Base-by-base conservation (phyloP, 2,797 vertebrate genomes). In the Urocyon cinereoargenteus region DNA sequence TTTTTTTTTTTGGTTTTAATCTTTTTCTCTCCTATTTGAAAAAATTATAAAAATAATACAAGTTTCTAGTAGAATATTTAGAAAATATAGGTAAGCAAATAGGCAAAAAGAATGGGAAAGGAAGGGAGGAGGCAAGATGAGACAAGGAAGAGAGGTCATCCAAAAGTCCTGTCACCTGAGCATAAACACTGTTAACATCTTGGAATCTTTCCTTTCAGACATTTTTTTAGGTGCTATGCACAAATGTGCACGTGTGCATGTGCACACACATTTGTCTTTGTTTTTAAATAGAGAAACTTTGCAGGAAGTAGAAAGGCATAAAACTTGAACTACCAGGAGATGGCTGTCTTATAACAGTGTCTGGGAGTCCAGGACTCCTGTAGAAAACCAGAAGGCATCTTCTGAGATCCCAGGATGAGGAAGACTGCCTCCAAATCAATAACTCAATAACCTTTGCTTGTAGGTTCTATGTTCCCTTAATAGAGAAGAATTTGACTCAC, bases 1-100 rank as follows among this genome's bases (percentile, higher is more conserved):
- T 49, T 34, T 26, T 26, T n/a, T 82, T 81, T 77, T 61, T 11
- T 81, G 26, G 53, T 51, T 96, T 92, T 94, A 77, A 14, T 31
- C 11, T 89, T 95, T 90, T 86, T 19, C 24, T 89, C 3, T 22
- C 10, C 31, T 53, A 49, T 53, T 94, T 68, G 55, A 61, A 86
- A 93, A 95, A 90, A 92, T 62, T 94, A 68, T 62, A 77, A 34
- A 92, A 92, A 86, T 86, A 90, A 77, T 31, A 40, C 21, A 72
- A 45, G 49, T 90, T 96, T 36, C 36, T 86, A 78, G 36, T 72
- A 73, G 36, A 90, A 70, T 90, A 45, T 72, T 90, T 83, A 93
- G 61, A 90, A 96, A 92, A 70, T 90, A 51, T 6, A 72, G 61
- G 73, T 83, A 75, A 86, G 8, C 75, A 90, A 70, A 92, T 64